phyloP scores from a whole-genome alignment of 2,113 vertebrate genomes.

The Aegotheles bennettii region DNA sequence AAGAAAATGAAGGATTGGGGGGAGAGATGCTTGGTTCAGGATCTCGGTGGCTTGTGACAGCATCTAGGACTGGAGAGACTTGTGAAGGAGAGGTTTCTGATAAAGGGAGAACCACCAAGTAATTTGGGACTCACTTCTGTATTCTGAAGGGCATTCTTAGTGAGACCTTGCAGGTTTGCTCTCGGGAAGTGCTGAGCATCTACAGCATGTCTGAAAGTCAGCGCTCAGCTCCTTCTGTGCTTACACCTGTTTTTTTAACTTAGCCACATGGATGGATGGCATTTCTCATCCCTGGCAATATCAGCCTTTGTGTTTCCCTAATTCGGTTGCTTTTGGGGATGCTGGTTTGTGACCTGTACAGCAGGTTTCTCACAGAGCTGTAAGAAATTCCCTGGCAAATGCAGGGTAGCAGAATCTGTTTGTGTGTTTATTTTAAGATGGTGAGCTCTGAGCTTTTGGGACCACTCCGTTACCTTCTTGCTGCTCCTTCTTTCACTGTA shows the following conservation, averaged over 20 bases:
- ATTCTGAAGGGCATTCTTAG: neutral
- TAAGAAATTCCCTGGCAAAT: neutral
- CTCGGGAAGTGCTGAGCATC: neutral
- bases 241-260: neutral
- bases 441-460: neutral
- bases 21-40: neutral
- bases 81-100: neutral
- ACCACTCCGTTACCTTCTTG: neutral
- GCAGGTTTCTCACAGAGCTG: neutral
- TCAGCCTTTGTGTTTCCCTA: neutral
- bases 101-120: neutral
- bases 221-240: neutral
- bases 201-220: neutral
- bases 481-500: neutral
- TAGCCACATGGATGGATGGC: neutral
- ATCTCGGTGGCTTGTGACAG: accelerated
- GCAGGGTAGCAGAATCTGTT: neutral
- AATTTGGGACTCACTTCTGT: neutral
- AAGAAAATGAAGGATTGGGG: neutral
- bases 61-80: neutral
- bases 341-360: neutral
- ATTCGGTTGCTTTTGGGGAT: neutral
- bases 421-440: neutral
- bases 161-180: neutral
- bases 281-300: neutral